Evolutionary conservation across 2,797 vertebrate genomes (phyloP).

Genomic region (Anolis apletophallus): DNA sequence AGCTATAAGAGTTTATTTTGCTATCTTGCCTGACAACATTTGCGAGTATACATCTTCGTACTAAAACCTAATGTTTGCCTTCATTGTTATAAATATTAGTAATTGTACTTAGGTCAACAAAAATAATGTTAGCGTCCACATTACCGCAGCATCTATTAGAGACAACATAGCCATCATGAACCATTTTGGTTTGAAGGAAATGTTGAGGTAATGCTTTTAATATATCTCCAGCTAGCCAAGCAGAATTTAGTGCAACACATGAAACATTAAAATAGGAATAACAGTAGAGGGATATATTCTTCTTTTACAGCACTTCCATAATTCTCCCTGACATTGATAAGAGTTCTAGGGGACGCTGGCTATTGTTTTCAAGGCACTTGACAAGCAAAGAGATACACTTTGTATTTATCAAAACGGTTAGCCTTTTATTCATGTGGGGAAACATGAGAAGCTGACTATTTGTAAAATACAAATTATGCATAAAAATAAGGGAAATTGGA

Average conservation of each 20-base stretch:
- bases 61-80: constrained; percentile 42
- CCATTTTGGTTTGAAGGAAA: constrained; percentile 14
- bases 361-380: constrained; percentile 24
- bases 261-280: constrained; percentile 40
- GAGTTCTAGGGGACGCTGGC: constrained; percentile 1
- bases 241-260: constrained; percentile 7
- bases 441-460: constrained; percentile 46
- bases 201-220: constrained; percentile 37
- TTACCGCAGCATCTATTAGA: constrained; percentile 32
- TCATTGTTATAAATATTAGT: constrained; percentile 26
- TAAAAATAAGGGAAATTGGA: constrained; percentile 56
- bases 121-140: constrained; percentile 37
- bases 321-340: constrained; percentile 37
- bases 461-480: constrained; percentile 62
- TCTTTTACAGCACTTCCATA: constrained; percentile 23
- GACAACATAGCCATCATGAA: constrained; percentile 2
- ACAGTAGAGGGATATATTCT: background rate
- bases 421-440: constrained; percentile 27
- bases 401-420: constrained; percentile 20
- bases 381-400: constrained; percentile 40
- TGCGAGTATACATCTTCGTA: constrained; percentile 17
- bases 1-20: constrained; percentile 55
- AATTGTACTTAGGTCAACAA: constrained; percentile 29
- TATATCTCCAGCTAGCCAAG: constrained; percentile 27
- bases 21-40: constrained; percentile 44